phyloP scores from a whole-genome alignment of 2,113 vertebrate genomes.

The Notiomystis cincta region DNA sequence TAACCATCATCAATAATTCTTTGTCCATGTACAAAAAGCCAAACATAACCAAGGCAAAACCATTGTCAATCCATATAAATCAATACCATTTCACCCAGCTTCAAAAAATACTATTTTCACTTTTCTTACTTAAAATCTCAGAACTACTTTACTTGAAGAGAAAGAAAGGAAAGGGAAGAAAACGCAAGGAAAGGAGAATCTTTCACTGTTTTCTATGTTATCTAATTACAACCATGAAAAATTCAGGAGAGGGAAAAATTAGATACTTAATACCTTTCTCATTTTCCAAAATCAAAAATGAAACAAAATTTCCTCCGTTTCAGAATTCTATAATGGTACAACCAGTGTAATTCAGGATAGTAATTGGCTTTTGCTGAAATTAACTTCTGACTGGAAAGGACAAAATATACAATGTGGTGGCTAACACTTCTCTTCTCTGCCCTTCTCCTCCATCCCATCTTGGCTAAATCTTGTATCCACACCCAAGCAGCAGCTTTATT shows the following conservation, averaged over 20 bases:
- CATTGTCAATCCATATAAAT: background rate
- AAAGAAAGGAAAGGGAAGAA: background rate
- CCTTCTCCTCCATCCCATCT: accelerated
- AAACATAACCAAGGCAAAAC: background rate
- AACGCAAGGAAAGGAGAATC: background rate
- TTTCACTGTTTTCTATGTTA: background rate
- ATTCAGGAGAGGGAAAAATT: background rate
- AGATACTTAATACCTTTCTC: background rate
- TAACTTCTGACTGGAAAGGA: background rate
- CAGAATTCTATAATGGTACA: background rate
- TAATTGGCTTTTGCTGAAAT: background rate
- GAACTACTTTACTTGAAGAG: background rate
- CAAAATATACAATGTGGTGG: background rate
- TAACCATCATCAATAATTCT: background rate
- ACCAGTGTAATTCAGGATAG: background rate
- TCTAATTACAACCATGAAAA: background rate
- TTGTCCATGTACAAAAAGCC: background rate
- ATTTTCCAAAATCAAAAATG: background rate
- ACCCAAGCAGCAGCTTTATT: background rate
- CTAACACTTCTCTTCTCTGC: background rate
- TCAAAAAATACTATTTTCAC: background rate
- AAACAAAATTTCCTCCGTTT: background rate
- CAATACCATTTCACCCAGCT: background rate
- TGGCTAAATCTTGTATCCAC: background rate
- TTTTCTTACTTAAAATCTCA: background rate